These are phyloP conservation scores for Stegophylla sp. DNA, from an alignment of 2,888 invertebrate genomes.

Conservation along the genomic window DNA sequence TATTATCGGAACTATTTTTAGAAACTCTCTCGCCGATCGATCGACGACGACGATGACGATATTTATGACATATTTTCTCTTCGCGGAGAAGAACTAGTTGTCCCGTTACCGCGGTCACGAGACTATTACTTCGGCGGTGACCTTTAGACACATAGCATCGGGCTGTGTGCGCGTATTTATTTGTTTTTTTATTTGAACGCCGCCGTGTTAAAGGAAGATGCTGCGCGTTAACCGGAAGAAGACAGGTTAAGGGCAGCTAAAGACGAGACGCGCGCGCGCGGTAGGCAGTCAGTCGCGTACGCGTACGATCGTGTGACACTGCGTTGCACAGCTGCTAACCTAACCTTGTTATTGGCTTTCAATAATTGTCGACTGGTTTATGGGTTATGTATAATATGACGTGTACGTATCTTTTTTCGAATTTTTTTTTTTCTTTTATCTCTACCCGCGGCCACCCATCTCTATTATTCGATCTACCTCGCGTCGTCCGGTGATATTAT, in stretches of 20 bases:
- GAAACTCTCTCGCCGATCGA: background rate
- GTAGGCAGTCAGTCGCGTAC: background rate
- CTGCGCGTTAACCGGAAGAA: slow-evolving; percentile 46
- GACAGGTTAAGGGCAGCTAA: slow-evolving; percentile 48
- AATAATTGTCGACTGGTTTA: slow-evolving; percentile 42
- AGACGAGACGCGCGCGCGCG: slow-evolving; percentile 13
- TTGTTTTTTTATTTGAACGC: background rate
- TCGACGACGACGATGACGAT: slow-evolving; percentile 1
- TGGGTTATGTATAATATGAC: background rate
- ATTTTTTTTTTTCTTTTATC: slow-evolving; percentile 18
- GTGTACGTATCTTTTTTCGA: background rate
- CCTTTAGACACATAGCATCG: background rate
- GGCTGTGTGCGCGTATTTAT: background rate
- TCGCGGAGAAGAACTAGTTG: slow-evolving; percentile 32
- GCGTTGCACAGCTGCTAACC: slow-evolving; percentile 25
- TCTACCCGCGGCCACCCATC: background rate
- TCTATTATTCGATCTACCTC: slow-evolving; percentile 25
- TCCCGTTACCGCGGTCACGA: slow-evolving; percentile 54
- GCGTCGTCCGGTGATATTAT: slow-evolving; percentile 4
- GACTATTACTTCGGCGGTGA: slow-evolving; percentile 23
- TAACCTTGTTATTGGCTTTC: slow-evolving; percentile 45
- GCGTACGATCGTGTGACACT: slow-evolving; percentile 18
- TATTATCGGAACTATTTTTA: background rate
- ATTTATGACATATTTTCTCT: slow-evolving; percentile 29
- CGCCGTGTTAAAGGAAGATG: slow-evolving; percentile 46